A percentile compares a stretch with the other conserved stretches of the same genome.
These are phyloP conservation scores for Drosophila orena DNA, from an alignment of 1,140 invertebrate genomes.

Conservation along the genomic window DNA sequence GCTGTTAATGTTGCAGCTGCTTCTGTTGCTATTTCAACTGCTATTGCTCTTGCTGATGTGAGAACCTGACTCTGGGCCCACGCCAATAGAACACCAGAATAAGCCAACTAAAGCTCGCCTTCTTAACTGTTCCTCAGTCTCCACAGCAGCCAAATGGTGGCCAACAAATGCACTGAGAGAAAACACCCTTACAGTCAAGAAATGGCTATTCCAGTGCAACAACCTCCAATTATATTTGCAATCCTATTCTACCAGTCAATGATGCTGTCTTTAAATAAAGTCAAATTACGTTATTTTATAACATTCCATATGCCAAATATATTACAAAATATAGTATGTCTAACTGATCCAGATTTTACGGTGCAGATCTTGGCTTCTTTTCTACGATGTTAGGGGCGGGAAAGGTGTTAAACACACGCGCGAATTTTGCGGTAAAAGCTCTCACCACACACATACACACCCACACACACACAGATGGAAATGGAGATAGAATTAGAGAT, in stretches of 20 bases:
- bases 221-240: too few species aligned
- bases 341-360: too few species aligned
- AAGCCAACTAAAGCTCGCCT: constrained; percentile 14
- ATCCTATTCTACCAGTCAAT: too few species aligned
- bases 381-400: constrained; percentile 41
- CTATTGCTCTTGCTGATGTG: constrained; percentile 28
- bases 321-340: background rate
- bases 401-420: constrained; percentile 78
- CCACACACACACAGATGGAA: constrained; percentile 23
- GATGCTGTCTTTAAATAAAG: too few species aligned
- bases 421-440: constrained; percentile 80
- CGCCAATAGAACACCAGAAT: constrained; percentile 40
- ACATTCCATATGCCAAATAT: background rate
- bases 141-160: constrained; percentile 11
- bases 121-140: constrained; percentile 34
- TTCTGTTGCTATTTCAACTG: constrained; percentile 38
- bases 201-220: too few species aligned
- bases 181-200: background rate
- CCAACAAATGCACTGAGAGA: constrained; percentile 16
- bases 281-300: too few species aligned
- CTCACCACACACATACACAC: constrained; percentile 51
- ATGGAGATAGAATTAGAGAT: constrained; percentile 15
- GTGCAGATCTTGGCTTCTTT: too few species aligned
- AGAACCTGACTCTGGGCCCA: constrained; percentile 53
- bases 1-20: constrained; percentile 24